Evolutionary conservation across 2,888 invertebrate genomes (phyloP), one percentile per base, ranked within the genome.

Genomic region (Cephus pygmeus): DNA sequence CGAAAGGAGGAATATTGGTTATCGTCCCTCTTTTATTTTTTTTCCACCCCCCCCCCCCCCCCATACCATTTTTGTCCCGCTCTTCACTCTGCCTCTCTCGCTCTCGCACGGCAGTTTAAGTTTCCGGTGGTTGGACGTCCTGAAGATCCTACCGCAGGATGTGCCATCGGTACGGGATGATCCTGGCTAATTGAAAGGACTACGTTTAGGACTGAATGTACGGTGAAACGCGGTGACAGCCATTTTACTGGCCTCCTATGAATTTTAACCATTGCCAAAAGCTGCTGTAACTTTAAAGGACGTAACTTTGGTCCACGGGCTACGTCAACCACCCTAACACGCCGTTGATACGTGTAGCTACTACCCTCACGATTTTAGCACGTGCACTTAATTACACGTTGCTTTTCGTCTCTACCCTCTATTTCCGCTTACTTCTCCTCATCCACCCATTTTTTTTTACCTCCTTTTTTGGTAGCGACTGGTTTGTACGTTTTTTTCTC

Each of bases 1-100:
- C 87, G 87, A 88, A 87, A 86, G 85, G 85, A 80, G 80, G 83
- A 85, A 86, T 87, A 87, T 87, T 83, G 87, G 86, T 83, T 88
- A 86, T 83, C 86, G 81, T 73, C 75, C 34, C 56, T 69, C 30
- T 30, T 33, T 69, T 33, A 15, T 33, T 69, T 34, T 71, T 33
- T 71, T 34, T 31, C 2, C 33, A 12, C 11, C 71, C n/a, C 31
- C 31, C 31, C 11, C 30, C 31, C 30, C 34, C 34, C 34, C 34
- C 35, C 3, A 12, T 11, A 12, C 12, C 71, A 33, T 34, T 31
- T 34, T 71, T 34, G 31, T 34, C 71, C 34, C 23, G 31, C 71
- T 33, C 33, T 31, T 71, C 71, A 15, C 31, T 23, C 31, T 71
- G 6, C 11, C 71, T 0, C 12, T 71, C 71, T 71, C 23, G 1